A percentile compares a stretch with the other conserved stretches of the same genome.
Conservation (phyloP, 2,797 vertebrate species). For the Clarias laeviceps region DNA sequence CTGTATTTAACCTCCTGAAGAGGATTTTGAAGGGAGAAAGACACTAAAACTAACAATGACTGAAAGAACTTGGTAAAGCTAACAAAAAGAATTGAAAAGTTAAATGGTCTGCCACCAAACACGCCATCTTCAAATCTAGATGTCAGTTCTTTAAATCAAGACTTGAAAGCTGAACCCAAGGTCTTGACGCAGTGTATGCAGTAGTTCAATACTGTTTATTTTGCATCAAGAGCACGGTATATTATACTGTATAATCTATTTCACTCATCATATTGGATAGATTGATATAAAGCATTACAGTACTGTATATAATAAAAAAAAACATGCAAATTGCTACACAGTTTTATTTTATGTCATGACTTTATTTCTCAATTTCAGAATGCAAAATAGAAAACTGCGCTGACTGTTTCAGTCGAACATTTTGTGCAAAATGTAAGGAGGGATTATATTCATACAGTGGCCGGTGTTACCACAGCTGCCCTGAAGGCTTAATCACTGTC, state of each 20-base stretch:
- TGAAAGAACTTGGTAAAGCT: not conserved
- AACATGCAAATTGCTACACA: not conserved
- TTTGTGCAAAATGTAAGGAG: conserved; percentile 99
- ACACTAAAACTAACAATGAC: not conserved
- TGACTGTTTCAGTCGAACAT: conserved; percentile 97
- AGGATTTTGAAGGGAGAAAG: not conserved
- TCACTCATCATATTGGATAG: not conserved
- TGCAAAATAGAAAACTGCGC: conserved; percentile 99
- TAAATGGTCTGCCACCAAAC: not conserved
- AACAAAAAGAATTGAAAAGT: not conserved
- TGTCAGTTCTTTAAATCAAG: not conserved
- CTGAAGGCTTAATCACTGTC: conserved; percentile 81
- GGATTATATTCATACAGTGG: conserved; percentile 95
- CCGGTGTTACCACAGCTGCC: conserved; percentile 88
- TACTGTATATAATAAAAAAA: not conserved
- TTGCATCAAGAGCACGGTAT: not conserved
- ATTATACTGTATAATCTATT: not conserved
- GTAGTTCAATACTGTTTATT: not conserved
- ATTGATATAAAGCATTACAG: not conserved
- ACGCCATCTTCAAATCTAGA: not conserved
- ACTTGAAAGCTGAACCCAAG: not conserved
- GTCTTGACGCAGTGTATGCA: not conserved
- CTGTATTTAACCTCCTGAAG: not conserved
- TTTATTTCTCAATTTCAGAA: conserved; percentile 74
- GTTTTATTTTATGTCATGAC: not conserved